phyloP scores from a whole-genome alignment of 2,888 invertebrate species.

The Chrysina gloriosa region DNA sequence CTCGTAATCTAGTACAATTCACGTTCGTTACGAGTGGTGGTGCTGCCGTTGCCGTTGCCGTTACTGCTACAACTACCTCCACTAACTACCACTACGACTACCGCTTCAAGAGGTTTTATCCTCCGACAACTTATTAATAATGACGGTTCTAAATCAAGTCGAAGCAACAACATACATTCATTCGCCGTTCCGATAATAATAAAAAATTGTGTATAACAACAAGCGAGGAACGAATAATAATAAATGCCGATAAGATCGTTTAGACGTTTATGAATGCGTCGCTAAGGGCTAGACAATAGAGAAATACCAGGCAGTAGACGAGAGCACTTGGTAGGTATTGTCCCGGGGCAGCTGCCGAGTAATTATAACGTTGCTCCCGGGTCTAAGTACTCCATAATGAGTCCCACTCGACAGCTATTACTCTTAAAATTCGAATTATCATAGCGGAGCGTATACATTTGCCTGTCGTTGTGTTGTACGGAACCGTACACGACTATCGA shows the following conservation, averaged over 20 bases:
- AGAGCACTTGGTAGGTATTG: conserved; percentile 58
- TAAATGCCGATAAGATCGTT: conserved; percentile 57
- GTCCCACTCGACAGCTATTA: conserved; percentile 51
- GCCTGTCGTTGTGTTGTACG: conserved; percentile 37
- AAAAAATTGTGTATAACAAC: conserved; percentile 46
- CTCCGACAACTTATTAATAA: conserved; percentile 39
- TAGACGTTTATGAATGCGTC: conserved; percentile 56
- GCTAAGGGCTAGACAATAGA: conserved; percentile 55
- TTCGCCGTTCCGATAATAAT: conserved; percentile 47
- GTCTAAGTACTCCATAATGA: conserved; percentile 49
- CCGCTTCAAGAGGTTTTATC: conserved; percentile 18
- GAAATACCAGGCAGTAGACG: conserved; percentile 49
- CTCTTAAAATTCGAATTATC: conserved; percentile 48
- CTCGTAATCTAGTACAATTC: neutral
- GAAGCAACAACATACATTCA: conserved; percentile 42
- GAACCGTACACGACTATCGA: conserved; percentile 29
- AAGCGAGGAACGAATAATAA: conserved; percentile 53
- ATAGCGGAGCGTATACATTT: conserved; percentile 44
- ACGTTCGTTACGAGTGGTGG: neutral
- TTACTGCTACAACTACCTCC: too few species aligned
- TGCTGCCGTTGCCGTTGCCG: neutral
- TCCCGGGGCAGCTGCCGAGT: conserved; percentile 59
- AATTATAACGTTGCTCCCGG: conserved; percentile 58
- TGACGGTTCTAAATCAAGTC: conserved; percentile 49
- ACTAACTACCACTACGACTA: too few species aligned